phyloP scores from a whole-genome alignment of 2,888 invertebrate genomes.

The Acanthosepion esculentum region DNA sequence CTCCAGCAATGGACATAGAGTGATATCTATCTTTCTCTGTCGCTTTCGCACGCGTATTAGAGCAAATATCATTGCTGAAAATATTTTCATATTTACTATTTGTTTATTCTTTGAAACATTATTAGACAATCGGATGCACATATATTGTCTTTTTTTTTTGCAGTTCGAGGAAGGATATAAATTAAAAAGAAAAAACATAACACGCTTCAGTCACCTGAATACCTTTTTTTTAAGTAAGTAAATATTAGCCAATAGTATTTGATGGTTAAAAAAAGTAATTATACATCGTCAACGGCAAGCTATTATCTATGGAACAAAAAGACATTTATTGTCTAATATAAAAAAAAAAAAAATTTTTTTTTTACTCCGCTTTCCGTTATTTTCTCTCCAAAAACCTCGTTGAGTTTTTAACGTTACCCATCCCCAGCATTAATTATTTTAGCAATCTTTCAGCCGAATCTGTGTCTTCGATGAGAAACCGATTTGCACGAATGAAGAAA shows the following conservation, averaged over 20 bases:
- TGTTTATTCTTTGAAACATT: background rate
- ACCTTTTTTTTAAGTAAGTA: background rate
- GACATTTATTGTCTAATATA: background rate
- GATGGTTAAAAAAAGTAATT: background rate
- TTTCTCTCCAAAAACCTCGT: background rate
- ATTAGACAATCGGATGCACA: background rate
- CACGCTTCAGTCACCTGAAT: background rate
- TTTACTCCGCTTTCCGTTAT: background rate
- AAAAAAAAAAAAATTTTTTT: background rate
- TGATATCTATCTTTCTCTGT: no score
- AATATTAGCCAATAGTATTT: constrained; percentile 1
- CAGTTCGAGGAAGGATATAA: background rate
- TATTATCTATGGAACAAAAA: background rate
- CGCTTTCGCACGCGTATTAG: no score
- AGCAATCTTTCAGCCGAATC: background rate
- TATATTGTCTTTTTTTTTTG: background rate
- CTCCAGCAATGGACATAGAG: no score
- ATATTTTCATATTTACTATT: no score
- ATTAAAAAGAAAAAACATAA: background rate
- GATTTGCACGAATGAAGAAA: background rate
- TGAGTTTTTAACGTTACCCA: background rate
- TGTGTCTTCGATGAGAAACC: background rate
- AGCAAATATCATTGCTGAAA: no score
- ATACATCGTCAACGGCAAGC: background rate
- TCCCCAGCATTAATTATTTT: background rate